Evolutionary conservation across 2,888 invertebrate species (phyloP), one percentile per base, ranked within the genome.

Genomic region (Mechanitis mazaeus): DNA sequence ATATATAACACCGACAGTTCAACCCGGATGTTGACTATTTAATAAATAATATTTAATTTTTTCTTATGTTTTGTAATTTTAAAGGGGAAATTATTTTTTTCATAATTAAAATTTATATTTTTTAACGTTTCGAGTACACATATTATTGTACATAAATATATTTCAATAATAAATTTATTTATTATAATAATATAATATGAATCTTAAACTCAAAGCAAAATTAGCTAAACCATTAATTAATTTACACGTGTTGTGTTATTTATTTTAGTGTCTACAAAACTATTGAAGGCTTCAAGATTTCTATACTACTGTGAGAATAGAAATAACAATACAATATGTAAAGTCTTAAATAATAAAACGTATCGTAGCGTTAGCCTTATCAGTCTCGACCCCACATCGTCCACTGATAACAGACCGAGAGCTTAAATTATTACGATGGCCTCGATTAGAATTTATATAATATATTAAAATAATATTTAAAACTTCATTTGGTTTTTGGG

Each of bases 301-400:
- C 9, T 42, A 42, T 11, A 42, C 3, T 42, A 9, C 0, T 42
- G 11, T 31, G 28, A 50, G 50, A 50, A 20, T 2, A 4, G 50
- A 50, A 12, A 50, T 31, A 20, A 20, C 0, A 20, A 50, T 28
- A 28, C 28, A 2, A 6, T 31, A 50, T n/a, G 31, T 50, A 11
- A 9, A 11, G 11, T 7, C 50, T 50, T 66, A 61, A 68, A 62
- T 64, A 65, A 67, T 69, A 58, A 69, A 70, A 69, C 65, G 67
- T 63, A 63, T 56, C 65, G 68, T 65, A 68, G 62, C 64, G 72
- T 72, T 74, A 72, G 64, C 64, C 61, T 70, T 72, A 72, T 74
- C 73, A 63, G 61, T 46, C 53, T 38, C 70, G 72, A 72, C 72
- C 72, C 72, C 69, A 69, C 70, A 65, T 64, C 68, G 66, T 66